Evolutionary conservation across 2,113 vertebrate genomes (phyloP), one percentile per base, ranked within the genome.

Genomic region (Antigone vipio): DNA sequence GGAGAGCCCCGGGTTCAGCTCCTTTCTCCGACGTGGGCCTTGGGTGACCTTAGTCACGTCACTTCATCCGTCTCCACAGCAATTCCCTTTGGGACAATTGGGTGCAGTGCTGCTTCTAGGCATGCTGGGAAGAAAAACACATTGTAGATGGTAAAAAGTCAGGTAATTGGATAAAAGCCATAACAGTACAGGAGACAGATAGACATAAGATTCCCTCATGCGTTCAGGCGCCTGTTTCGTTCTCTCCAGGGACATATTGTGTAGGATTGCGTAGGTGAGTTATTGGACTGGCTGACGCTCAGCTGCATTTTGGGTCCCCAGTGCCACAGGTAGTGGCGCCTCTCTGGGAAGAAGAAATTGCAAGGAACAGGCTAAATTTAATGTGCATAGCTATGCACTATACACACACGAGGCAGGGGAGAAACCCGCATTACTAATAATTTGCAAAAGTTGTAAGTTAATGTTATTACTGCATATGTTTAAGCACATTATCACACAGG

Each of bases 151-250:
- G 86, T 55, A 89, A 95, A 92, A 95, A 91, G 64, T 58, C 73
- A 50, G 88, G 21, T 83, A 94, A 96, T 44, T 56, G 74, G 91
- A 88, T 91, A 88, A 94, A 87, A 96, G 49, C 73, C 50, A 13
- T 40, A 87, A 68, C 27, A 44, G 67, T 34, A 58, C 74, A 67
- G 77, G 66, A 93, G 71, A 72, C 0, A 67, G 82, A 68, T 59
- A 95, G 72, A 67, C 92, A n/a, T 67, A 88, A 82, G 64, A 72
- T 60, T 81, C 60, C 32, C 52, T 15, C 26, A 20, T 34, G 47
- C 1, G 1, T 85, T 93, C 44, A 55, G 90, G 81, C 6, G 1
- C 56, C 62, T 0, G 2, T 21, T 69, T 93, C 21, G 2, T 59
- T 79, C 82, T 60, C 88, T 60, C 90, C 78, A 72, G 90, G 92